Percentiles rank a stretch among this genome's conserved stretches.
Conservation (phyloP, 2,888 invertebrate genomes). For the Cheilosia scutellata region DNA sequence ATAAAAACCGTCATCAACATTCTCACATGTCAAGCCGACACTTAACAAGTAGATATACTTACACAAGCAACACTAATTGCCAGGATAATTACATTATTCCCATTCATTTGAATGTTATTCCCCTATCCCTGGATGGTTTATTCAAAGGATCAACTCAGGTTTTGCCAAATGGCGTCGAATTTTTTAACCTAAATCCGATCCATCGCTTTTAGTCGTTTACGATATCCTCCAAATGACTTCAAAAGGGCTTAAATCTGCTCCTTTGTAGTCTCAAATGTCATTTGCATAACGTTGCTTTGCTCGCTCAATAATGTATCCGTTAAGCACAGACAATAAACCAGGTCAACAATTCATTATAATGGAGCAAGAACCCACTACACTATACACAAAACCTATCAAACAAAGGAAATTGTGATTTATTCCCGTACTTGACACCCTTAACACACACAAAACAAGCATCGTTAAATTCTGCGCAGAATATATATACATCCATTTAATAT, state of each 20-base stretch:
- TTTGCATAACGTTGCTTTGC: constrained; percentile 66
- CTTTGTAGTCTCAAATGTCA: constrained; percentile 72
- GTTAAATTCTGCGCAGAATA: constrained; percentile 45
- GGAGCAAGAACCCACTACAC: constrained; percentile 51
- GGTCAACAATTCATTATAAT: constrained; percentile 72
- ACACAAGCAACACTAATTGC: neutral
- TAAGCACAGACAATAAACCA: constrained; percentile 69
- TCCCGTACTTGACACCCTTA: constrained; percentile 73
- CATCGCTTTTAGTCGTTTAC: constrained; percentile 24
- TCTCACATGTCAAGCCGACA: too few species aligned
- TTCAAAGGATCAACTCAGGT: constrained; percentile 9
- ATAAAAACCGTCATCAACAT: too few species aligned
- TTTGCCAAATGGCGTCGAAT: constrained; percentile 13
- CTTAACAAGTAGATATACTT: too few species aligned
- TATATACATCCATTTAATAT: constrained; percentile 65
- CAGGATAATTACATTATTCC: neutral
- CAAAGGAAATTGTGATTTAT: constrained; percentile 75
- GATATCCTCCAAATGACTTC: constrained; percentile 44
- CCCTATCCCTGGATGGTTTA: neutral
- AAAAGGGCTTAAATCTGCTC: constrained; percentile 43
- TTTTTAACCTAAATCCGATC: constrained; percentile 3
- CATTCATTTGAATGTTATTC: neutral
- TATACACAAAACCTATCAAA: constrained; percentile 52
- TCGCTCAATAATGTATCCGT: constrained; percentile 67
- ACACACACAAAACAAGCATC: constrained; percentile 59